Evolutionary conservation across 2,113 vertebrate genomes (phyloP).

Genomic region (Sphyrna mokarran): DNA sequence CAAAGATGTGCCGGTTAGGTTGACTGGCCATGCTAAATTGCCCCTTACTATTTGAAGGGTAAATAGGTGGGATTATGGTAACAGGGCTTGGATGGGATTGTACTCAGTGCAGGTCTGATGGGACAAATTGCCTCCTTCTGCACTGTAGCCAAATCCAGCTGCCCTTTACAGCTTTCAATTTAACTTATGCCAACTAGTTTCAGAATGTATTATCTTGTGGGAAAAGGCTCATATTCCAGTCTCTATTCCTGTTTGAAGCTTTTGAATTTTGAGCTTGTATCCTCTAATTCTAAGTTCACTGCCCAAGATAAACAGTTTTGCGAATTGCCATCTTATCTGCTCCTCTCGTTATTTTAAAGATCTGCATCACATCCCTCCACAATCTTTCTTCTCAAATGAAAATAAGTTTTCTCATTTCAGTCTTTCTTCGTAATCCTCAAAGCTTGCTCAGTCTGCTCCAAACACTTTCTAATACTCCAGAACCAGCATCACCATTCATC

Average conservation of each 20-base stretch:
- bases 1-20: no score
- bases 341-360: background rate
- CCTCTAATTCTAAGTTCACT: conserved; percentile 10
- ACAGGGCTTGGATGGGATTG: no score
- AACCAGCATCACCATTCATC: background rate
- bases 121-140: no score
- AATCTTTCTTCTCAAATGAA: background rate
- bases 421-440: background rate
- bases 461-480: background rate
- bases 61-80: no score
- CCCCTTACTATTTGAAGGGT: no score
- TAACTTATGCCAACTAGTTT: background rate
- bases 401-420: background rate
- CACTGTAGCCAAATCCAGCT: background rate
- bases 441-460: background rate
- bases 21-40: no score
- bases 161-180: background rate
- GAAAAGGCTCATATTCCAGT: background rate
- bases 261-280: background rate
- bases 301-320: background rate
- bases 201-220: background rate
- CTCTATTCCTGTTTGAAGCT: background rate
- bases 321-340: background rate
- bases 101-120: no score
- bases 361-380: background rate